Evolutionary conservation across 2,113 vertebrate species (phyloP).

Genomic region (Craseonycteris thonglongyai): DNA sequence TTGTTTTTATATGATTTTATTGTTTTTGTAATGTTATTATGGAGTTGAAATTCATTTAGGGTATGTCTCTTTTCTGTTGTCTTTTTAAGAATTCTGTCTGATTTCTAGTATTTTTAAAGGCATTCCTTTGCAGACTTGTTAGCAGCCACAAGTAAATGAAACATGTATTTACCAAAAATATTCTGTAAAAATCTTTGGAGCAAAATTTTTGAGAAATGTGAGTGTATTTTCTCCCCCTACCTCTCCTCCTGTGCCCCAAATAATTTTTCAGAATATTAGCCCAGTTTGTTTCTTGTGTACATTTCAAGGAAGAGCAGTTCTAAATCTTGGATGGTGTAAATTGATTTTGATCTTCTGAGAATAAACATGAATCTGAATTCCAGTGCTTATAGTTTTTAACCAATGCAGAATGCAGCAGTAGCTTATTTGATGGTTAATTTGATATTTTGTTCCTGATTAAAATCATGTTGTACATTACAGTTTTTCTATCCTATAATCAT

Average conservation of each 20-base stretch:
- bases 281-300: not conserved
- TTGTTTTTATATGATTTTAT: not conserved
- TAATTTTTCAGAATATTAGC: not conserved
- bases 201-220: conserved; percentile 7
- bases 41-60: conserved; percentile 25
- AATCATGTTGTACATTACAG: not conserved
- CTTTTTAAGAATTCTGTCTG: conserved; percentile 22
- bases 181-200: conserved; percentile 22
- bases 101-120: conserved; percentile 19
- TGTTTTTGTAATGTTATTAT: not conserved
- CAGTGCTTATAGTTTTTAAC: conserved; percentile 33
- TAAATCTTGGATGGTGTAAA: not conserved
- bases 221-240: not conserved
- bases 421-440: not conserved
- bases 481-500: not conserved
- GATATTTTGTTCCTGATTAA: conserved; percentile 39
- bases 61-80: not conserved
- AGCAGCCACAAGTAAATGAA: conserved; percentile 3
- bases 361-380: conserved; percentile 8
- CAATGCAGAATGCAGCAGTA: not conserved
- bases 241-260: not conserved
- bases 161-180: not conserved
- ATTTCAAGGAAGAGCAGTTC: conserved; percentile 14
- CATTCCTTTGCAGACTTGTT: not conserved
- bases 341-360: conserved; percentile 39